These are phyloP conservation scores for Danio kyathit DNA, from an alignment of 2,797 vertebrate species.

Conservation along the genomic window DNA sequence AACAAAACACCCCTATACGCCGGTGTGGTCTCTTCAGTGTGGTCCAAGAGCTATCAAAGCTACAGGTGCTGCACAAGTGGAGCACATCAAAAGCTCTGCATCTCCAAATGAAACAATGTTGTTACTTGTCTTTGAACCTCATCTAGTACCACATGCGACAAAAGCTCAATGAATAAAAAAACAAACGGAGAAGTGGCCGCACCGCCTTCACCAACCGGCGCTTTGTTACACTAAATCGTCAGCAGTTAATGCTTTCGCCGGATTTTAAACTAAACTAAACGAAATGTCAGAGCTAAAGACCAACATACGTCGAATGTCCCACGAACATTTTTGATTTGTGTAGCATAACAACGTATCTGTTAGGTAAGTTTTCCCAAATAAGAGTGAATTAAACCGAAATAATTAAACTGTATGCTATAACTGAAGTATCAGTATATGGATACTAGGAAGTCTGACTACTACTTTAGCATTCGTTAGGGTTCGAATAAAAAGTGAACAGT, in stretches of 20 bases:
- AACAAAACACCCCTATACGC: conserved; percentile 17
- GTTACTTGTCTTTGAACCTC: conserved; percentile 87
- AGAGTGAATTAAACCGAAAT: neutral
- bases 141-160: conserved; percentile 81
- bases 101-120: conserved; percentile 81
- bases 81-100: conserved; percentile 88
- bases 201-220: conserved; percentile 59
- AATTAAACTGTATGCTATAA: neutral
- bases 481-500: neutral
- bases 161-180: conserved; percentile 89
- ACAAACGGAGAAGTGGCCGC: conserved; percentile 70
- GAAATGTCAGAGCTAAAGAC: neutral
- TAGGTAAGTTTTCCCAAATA: neutral
- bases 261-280: neutral
- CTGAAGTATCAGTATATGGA: no score
- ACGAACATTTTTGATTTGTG: neutral
- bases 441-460: neutral
- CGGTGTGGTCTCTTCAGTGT: conserved; percentile 30
- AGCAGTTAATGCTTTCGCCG: conserved; percentile 5
- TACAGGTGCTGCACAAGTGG: conserved; percentile 83
- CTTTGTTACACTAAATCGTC: conserved; percentile 66
- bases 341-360: neutral
- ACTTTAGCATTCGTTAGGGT: neutral
- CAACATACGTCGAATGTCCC: neutral
- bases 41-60: conserved; percentile 86